A percentile compares a stretch with the other conserved stretches of the same genome.
Conservation (phyloP, 2,797 vertebrate species). For the Xyrichtys novacula region DNA sequence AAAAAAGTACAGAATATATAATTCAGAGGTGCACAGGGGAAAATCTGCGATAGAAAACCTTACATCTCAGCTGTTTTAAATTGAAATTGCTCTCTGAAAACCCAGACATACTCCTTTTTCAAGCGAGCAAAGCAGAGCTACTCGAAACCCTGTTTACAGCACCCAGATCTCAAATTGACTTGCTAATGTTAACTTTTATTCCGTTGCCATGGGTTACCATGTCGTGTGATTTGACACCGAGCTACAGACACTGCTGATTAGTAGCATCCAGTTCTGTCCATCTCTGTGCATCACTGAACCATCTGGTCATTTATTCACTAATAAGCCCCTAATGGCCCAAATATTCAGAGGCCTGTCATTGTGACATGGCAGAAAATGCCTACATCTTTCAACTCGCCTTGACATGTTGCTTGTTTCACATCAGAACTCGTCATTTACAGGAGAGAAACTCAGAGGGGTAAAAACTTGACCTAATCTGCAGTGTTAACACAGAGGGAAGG, state of each 20-base stretch:
- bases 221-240: slow-evolving; percentile 99
- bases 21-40: slow-evolving; percentile 17
- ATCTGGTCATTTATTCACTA: slow-evolving; percentile 99
- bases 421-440: slow-evolving; percentile 99
- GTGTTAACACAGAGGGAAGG: slow-evolving; percentile 99
- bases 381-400: slow-evolving; percentile 99
- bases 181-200: slow-evolving; percentile 99
- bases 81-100: slow-evolving; percentile 67
- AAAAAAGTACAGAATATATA: slow-evolving; percentile 37
- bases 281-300: slow-evolving; percentile 99
- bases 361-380: slow-evolving; percentile 99
- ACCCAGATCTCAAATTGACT: slow-evolving; percentile 99
- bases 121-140: slow-evolving; percentile 85
- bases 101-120: slow-evolving; percentile 73
- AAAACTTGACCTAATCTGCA: slow-evolving; percentile 99
- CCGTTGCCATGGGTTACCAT: slow-evolving; percentile 99
- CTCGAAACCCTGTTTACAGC: slow-evolving; percentile 96
- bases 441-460: slow-evolving; percentile 99
- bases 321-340: slow-evolving; percentile 99
- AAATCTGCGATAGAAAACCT: slow-evolving; percentile 46
- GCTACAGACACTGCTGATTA: slow-evolving; percentile 99
- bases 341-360: slow-evolving; percentile 99
- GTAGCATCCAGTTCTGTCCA: slow-evolving; percentile 99
- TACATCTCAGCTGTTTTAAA: slow-evolving; percentile 66
- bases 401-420: slow-evolving; percentile 99